phyloP scores from a whole-genome alignment of 2,113 vertebrate genomes.

The Hemibagrus wyckioides region DNA sequence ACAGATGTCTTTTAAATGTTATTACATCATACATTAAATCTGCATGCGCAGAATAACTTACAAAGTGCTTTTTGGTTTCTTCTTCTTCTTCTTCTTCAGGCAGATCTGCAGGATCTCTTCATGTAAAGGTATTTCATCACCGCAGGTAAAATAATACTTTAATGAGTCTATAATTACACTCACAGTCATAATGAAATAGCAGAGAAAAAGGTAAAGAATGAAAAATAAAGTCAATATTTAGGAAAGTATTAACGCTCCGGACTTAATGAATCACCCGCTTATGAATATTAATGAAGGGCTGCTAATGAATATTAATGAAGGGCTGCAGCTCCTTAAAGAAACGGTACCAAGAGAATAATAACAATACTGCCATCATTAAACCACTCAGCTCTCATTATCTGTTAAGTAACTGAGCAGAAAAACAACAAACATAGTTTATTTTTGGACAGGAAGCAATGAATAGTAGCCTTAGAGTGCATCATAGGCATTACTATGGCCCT shows the following conservation, averaged over 20 bases:
- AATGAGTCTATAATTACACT: background rate
- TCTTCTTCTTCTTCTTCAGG: background rate
- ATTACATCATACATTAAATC: background rate
- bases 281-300: background rate
- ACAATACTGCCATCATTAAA: background rate
- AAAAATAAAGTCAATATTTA: background rate
- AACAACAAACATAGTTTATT: background rate
- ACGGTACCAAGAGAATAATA: background rate
- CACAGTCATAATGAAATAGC: background rate
- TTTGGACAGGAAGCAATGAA: background rate
- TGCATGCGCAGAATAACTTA: background rate
- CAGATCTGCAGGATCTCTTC: background rate
- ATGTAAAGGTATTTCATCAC: background rate
- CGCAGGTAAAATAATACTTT: background rate
- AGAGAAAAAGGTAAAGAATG: background rate
- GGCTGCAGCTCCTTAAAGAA: background rate
- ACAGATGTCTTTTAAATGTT: background rate
- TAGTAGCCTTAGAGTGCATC: background rate
- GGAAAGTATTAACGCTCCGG: background rate
- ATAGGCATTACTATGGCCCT: background rate
- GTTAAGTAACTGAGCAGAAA: background rate
- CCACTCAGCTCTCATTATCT: background rate
- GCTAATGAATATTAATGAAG: conserved; percentile 6
- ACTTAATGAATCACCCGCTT: conserved; percentile 2
- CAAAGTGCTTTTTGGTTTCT: background rate